These are phyloP conservation scores for Perizoma flavofasciatum DNA, from an alignment of 2,888 invertebrate genomes.

Conservation along the genomic window DNA sequence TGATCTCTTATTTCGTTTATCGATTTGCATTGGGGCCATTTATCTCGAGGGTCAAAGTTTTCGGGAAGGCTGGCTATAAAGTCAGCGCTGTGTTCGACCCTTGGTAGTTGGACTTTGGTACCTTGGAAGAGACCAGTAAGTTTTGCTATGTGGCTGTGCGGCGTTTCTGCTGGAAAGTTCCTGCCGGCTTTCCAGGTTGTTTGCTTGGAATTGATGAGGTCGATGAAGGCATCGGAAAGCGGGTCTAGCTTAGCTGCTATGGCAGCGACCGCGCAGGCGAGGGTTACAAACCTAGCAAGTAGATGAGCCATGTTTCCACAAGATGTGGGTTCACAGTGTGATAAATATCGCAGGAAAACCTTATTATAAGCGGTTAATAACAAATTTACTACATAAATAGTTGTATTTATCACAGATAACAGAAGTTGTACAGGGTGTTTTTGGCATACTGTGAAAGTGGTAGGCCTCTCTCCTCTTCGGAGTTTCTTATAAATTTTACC, in stretches of 20 bases:
- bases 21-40: conserved; percentile 94
- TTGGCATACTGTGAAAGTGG: no score
- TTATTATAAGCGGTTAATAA: no score
- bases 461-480: no score
- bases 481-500: no score
- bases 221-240: conserved; percentile 87
- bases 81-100: conserved; percentile 58
- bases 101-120: conserved; percentile 53
- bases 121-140: conserved; percentile 50
- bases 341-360: no score
- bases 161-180: conserved; percentile 86
- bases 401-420: no score
- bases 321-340: no score
- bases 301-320: neutral
- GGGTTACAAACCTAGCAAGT: neutral
- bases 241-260: conserved; percentile 48
- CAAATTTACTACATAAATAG: no score
- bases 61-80: conserved; percentile 85
- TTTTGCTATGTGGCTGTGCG: conserved; percentile 1
- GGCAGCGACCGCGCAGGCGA: neutral
- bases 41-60: conserved; percentile 90
- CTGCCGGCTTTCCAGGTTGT: conserved; percentile 90
- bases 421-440: no score
- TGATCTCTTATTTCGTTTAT: conserved; percentile 93
- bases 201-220: conserved; percentile 85